Percentiles rank a stretch among this genome's conserved stretches.
Conservation (phyloP, 2,888 invertebrate genomes). For the Diabrotica balteata region DNA sequence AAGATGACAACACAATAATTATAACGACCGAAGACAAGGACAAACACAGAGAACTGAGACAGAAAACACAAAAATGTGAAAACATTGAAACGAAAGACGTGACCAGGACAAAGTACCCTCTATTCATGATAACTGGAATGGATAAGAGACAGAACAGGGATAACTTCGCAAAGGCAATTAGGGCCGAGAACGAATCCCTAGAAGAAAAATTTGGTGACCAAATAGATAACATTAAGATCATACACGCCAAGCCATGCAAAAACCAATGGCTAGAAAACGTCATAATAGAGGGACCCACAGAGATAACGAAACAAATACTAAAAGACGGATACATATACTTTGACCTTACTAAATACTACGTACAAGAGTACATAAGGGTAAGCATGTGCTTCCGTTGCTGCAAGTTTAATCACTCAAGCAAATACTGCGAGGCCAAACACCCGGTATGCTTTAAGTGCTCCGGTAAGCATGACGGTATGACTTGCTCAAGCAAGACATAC, state of each 20-base stretch:
- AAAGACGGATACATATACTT: neutral
- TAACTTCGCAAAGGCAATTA: no score
- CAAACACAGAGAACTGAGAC: no score
- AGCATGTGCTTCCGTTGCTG: constrained; percentile 8
- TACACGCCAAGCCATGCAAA: no score
- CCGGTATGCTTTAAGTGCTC: constrained; percentile 9
- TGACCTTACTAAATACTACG: neutral
- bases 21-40: no score
- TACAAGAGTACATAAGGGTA: neutral
- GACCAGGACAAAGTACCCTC: no score
- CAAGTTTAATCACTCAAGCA: neutral
- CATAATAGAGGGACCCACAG: neutral
- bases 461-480: neutral
- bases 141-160: no score
- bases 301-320: neutral
- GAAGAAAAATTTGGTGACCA: no score
- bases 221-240: no score
- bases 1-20: no score
- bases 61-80: no score
- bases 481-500: neutral
- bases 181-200: neutral
- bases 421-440: neutral
- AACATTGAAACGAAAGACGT: no score
- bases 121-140: no score
- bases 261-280: neutral